Conservation (phyloP, 2,797 vertebrate genomes). For the Poliocrania exsul region DNA sequence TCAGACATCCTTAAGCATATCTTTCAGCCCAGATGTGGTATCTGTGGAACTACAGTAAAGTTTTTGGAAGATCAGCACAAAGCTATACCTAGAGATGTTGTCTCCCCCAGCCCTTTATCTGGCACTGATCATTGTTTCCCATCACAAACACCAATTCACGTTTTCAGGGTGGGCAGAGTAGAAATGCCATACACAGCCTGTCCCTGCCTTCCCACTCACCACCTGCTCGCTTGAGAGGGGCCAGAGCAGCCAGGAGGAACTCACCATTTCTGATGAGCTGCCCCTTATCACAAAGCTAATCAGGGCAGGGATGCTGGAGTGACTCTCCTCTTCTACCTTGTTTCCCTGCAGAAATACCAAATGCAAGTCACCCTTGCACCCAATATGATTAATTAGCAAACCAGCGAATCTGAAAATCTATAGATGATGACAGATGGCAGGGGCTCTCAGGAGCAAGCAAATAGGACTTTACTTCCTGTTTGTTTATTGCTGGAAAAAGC, state of each 20-base stretch:
- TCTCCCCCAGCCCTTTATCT: not conserved
- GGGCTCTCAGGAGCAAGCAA: not conserved
- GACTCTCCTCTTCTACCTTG: not conserved
- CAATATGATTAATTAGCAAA: conserved; percentile 14
- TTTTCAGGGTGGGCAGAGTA: not conserved
- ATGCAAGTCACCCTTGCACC: not conserved
- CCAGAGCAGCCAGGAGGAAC: not conserved
- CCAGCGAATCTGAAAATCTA: not conserved
- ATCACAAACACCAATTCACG: not conserved
- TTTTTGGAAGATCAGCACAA: not conserved
- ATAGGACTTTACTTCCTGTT: conserved; percentile 2
- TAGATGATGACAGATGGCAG: conserved; percentile 3
- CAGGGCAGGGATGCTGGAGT: not conserved
- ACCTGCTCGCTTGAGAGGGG: not conserved
- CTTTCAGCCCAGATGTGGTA: not conserved
- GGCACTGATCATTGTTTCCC: not conserved
- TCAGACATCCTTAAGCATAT: fast-evolving
- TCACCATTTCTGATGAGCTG: not conserved
- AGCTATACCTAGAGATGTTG: not conserved
- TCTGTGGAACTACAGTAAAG: not conserved
- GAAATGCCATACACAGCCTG: not conserved
- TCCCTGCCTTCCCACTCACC: not conserved
- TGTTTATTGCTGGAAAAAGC: conserved; percentile 2
- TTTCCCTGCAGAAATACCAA: not conserved
- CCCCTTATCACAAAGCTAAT: not conserved